Percentiles rank a stretch among this genome's conserved stretches.
These are phyloP conservation scores for Hermaeophaga mercurialis DNA, from an alignment of 2,888 invertebrate species.

Conservation along the genomic window DNA sequence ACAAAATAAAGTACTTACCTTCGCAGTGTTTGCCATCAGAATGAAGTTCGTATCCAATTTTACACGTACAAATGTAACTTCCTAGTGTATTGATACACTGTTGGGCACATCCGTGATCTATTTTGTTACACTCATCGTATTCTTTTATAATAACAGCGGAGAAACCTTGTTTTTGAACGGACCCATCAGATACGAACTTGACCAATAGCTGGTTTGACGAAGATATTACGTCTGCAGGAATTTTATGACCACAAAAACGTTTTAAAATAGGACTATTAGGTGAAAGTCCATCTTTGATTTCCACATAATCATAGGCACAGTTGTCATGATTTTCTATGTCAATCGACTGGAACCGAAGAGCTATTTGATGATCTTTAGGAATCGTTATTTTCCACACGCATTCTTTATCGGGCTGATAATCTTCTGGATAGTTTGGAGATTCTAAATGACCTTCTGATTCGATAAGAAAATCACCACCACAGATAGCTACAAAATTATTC, in stretches of 20 bases:
- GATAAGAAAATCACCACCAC: conserved; percentile 82
- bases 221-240: conserved; percentile 91
- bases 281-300: conserved; percentile 86
- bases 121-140: conserved; percentile 91
- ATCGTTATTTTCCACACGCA: conserved; percentile 96
- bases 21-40: conserved; percentile 98
- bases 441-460: conserved; percentile 84
- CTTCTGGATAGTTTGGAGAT: conserved; percentile 97
- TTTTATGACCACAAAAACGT: conserved; percentile 93
- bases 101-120: conserved; percentile 94
- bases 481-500: conserved; percentile 73
- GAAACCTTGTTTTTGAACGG: conserved; percentile 97
- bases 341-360: conserved; percentile 94
- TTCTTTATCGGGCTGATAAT: conserved; percentile 94
- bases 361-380: conserved; percentile 82
- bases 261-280: conserved; percentile 82
- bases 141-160: conserved; percentile 97
- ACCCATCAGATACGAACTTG: conserved; percentile 95
- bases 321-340: conserved; percentile 99
- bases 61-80: conserved; percentile 90
- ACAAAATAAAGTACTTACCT: conserved; percentile 63
- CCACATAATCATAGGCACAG: conserved; percentile 97
- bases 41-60: conserved; percentile 94
- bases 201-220: conserved; percentile 89
- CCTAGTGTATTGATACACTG: conserved; percentile 90